Evolutionary conservation across 1,140 invertebrate species (phyloP), one percentile per base, ranked within the genome.

Genomic region (Zaprionus nigranus): DNA sequence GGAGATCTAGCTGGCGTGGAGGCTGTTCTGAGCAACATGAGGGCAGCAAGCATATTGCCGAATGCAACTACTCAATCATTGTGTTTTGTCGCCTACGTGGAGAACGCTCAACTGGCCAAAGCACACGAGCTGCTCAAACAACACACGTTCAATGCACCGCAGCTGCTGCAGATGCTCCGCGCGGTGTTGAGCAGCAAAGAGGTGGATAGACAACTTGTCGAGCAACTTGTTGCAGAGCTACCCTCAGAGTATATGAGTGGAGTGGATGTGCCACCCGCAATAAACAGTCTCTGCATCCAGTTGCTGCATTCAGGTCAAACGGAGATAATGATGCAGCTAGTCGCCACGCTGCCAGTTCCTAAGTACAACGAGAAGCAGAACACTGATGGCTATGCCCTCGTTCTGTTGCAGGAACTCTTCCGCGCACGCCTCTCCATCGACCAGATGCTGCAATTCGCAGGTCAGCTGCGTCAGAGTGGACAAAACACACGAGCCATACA

Each of bases 71-170:
- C 92, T 0, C 81, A 87, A 94, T 95, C 84, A 74, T 93, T 78
- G 87, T 94, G 84, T 93, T 95, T 77, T 92, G 95, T 65, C 82
- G 94, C 92, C 91, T 93, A 73, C 94, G 95, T 92, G 84, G 94
- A 77, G 86, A 92, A 75, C 69, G 91, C 28, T 7, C 58, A 82
- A 28, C 34, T 59, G 61, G 60, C n/a, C 13, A 91, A 85, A 51
- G 92, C 90, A 15, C 51, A 9, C 1, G 76, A 81, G 0, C 38
- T 91, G 34, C 66, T 90, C 7, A 66, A 75, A n/a, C 54, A 36
- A 49, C 64, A 77, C 26, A 20, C 57, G 43, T 92, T 92, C 22
- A 72, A 79, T 24, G 72, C 73, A 0, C 28, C 72, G 2, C 86
- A 91, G 30, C 58, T 92, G n/a, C 62, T 92, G 0, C 74, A 87